Conservation (phyloP, 2,113 vertebrate species). For the Empidonax traillii region DNA sequence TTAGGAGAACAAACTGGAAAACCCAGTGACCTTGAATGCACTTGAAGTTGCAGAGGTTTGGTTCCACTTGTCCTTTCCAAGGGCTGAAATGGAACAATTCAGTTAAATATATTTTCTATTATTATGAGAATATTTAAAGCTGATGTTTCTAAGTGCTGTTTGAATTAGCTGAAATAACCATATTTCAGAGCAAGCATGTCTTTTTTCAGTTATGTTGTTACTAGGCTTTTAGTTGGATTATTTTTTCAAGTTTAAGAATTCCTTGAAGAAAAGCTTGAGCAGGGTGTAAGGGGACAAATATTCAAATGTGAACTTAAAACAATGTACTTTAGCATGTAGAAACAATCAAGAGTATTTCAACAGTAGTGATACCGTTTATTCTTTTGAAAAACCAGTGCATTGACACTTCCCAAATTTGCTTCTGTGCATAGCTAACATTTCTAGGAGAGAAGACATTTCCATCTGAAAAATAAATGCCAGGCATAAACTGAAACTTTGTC, state of each 20-base stretch:
- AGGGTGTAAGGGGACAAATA: background rate
- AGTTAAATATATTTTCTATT: background rate
- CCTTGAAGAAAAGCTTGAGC: background rate
- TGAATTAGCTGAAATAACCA: background rate
- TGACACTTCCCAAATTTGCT: background rate
- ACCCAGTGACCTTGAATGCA: background rate
- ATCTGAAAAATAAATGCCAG: background rate
- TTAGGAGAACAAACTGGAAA: background rate
- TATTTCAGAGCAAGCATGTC: background rate
- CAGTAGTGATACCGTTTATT: background rate
- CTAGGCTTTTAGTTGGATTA: background rate
- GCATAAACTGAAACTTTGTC: background rate
- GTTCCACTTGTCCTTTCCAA: background rate
- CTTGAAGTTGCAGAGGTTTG: background rate
- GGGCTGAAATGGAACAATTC: background rate
- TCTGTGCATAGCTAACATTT: background rate
- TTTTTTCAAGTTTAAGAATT: background rate
- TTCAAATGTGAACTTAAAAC: background rate
- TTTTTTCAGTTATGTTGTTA: background rate
- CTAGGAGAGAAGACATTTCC: background rate
- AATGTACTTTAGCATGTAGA: background rate
- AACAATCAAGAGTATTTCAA: background rate
- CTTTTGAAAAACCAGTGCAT: background rate
- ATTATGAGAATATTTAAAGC: background rate
- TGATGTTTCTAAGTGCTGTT: background rate